Evolutionary conservation across 35 echinoderm and acorn worm species (phyloP).

Genomic region (Diadema setosum): DNA sequence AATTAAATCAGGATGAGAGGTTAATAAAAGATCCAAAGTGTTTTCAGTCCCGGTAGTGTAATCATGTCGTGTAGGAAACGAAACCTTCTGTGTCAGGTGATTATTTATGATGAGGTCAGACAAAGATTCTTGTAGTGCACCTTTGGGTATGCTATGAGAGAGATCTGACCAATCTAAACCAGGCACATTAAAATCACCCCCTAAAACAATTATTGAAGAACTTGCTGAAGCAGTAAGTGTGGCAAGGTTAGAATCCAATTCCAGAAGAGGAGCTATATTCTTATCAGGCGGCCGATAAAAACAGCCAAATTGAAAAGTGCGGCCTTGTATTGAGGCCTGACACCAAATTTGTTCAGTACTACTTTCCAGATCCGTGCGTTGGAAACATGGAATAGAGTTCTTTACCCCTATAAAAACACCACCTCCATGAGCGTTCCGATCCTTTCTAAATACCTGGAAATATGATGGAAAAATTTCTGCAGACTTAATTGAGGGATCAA

Average conservation of each 20-base stretch:
- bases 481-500: neutral
- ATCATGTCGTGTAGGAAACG: too few relatives aligned
- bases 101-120: too few relatives aligned
- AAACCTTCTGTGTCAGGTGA: too few relatives aligned
- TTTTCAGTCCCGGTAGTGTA: too few relatives aligned
- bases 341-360: neutral
- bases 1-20: too few relatives aligned
- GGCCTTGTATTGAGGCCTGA: neutral
- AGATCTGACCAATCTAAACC: too few relatives aligned
- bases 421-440: constrained; percentile 2
- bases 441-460: neutral
- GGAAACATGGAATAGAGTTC: neutral
- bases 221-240: too few relatives aligned
- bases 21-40: too few relatives aligned
- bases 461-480: neutral
- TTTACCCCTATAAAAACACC: constrained; percentile 10
- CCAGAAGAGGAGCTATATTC: neutral
- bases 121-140: too few relatives aligned
- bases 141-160: too few relatives aligned
- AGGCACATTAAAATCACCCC: too few relatives aligned
- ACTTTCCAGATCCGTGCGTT: neutral
- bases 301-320: neutral
- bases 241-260: neutral
- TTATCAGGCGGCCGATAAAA: neutral
- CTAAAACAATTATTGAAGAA: too few relatives aligned